These are phyloP conservation scores for Nymphalis io DNA, from an alignment of 1,140 invertebrate genomes.

Conservation along the genomic window DNA sequence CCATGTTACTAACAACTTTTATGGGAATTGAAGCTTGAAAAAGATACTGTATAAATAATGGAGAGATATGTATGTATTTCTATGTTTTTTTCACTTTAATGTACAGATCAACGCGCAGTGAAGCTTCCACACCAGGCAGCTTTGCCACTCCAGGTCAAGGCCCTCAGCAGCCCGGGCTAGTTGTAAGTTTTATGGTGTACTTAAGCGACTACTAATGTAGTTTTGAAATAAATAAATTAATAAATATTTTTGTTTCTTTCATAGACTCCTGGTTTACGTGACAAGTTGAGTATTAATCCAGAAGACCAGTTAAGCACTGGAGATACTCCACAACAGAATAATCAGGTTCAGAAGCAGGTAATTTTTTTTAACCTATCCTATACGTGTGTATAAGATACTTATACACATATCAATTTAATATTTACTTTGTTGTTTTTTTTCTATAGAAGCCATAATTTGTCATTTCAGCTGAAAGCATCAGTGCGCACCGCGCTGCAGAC, in stretches of 20 bases:
- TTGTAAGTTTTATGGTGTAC: slow-evolving; percentile 42
- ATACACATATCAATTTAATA: no score
- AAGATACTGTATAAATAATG: no score
- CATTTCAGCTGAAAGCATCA: slow-evolving; percentile 84
- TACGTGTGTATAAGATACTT: no score
- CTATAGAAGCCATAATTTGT: neutral
- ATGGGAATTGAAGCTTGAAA: no score
- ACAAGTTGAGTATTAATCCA: slow-evolving; percentile 97
- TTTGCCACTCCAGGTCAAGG: slow-evolving; percentile 77
- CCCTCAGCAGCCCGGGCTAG: slow-evolving; percentile 44
- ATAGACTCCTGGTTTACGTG: slow-evolving; percentile 85
- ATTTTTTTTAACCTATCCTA: neutral
- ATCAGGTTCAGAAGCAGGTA: slow-evolving; percentile 85
- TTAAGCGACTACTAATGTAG: neutral
- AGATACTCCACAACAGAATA: slow-evolving; percentile 84
- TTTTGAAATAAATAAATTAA: no score
- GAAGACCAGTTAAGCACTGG: slow-evolving; percentile 88
- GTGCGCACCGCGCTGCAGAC: slow-evolving; percentile 88
- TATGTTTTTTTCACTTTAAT: neutral
- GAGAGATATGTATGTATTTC: no score
- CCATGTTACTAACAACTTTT: no score
- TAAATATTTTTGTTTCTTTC: neutral
- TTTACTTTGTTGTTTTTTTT: no score
- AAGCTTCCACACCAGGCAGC: slow-evolving; percentile 75
- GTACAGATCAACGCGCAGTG: slow-evolving; percentile 66